These are phyloP conservation scores for Drosophila anomalata DNA, from an alignment of 2,888 invertebrate species.

Conservation along the genomic window DNA sequence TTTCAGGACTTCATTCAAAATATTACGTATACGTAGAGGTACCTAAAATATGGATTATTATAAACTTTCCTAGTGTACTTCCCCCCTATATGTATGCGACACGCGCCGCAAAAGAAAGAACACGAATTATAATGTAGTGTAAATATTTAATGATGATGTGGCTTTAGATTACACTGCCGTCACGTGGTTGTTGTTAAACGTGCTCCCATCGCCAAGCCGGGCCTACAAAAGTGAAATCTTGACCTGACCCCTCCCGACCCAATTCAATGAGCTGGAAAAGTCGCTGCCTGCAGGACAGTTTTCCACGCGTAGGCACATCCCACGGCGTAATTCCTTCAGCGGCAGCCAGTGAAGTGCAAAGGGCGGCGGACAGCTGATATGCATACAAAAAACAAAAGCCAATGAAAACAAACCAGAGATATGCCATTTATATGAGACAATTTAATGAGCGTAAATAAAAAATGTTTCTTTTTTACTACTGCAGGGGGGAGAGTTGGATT, in stretches of 20 bases:
- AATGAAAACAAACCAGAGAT: constrained; percentile 24
- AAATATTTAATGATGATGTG: constrained; percentile 78
- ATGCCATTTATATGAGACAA: constrained; percentile 26
- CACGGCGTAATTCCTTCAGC: constrained; percentile 19
- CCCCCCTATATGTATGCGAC: constrained; percentile 42
- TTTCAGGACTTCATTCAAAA: background rate
- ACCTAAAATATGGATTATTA: background rate
- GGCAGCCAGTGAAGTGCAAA: constrained; percentile 39
- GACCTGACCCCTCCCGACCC: constrained; percentile 42
- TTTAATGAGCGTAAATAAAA: constrained; percentile 38
- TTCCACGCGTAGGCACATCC: constrained; percentile 31
- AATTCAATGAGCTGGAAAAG: constrained; percentile 70
- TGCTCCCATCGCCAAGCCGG: constrained; percentile 28
- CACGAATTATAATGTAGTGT: constrained; percentile 77
- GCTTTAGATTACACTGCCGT: constrained; percentile 65
- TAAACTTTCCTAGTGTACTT: constrained; percentile 2
- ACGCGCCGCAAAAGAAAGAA: constrained; percentile 54
- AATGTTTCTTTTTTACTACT: constrained; percentile 5
- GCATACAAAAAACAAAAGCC: constrained; percentile 36
- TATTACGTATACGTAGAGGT: background rate
- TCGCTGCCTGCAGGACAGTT: constrained; percentile 34
- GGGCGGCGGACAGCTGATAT: constrained; percentile 30
- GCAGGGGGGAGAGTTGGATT: background rate
- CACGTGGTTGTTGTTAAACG: constrained; percentile 69
- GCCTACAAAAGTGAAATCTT: constrained; percentile 7